Conservation (phyloP, 2,888 invertebrate species). For the Leucozona laternaria region DNA sequence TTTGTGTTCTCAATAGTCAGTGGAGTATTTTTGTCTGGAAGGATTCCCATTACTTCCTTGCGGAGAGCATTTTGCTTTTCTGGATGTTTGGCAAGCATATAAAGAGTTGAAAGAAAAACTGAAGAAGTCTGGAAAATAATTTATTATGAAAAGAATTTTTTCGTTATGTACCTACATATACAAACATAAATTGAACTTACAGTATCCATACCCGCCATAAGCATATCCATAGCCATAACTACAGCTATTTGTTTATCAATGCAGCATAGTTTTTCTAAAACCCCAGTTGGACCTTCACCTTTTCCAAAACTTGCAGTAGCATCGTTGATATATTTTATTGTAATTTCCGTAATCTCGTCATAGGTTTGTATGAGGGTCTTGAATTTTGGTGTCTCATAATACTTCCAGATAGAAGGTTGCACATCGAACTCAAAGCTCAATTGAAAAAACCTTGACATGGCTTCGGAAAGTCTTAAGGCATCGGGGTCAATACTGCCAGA, state of each 20-base stretch:
- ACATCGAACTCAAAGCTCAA: constrained; percentile 80
- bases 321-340: constrained; percentile 81
- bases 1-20: constrained; percentile 84
- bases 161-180: neutral
- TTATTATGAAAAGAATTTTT: neutral
- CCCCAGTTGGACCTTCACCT: constrained; percentile 82
- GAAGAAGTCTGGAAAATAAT: constrained; percentile 81
- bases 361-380: constrained; percentile 79
- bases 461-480: constrained; percentile 77
- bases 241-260: constrained; percentile 87
- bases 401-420: constrained; percentile 81
- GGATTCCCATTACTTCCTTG: constrained; percentile 84
- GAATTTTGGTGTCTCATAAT: constrained; percentile 79
- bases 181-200: constrained; percentile 83
- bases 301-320: constrained; percentile 79
- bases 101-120: constrained; percentile 78
- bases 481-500: constrained; percentile 77
- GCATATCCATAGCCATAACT: constrained; percentile 89
- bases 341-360: constrained; percentile 80
- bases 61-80: constrained; percentile 87
- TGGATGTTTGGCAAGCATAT: constrained; percentile 86
- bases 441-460: constrained; percentile 79
- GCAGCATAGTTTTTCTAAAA: constrained; percentile 87
- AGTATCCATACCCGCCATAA: constrained; percentile 89
- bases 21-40: constrained; percentile 81